Conservation (phyloP, 2,888 invertebrate species). For the Pterostichus madidus region DNA sequence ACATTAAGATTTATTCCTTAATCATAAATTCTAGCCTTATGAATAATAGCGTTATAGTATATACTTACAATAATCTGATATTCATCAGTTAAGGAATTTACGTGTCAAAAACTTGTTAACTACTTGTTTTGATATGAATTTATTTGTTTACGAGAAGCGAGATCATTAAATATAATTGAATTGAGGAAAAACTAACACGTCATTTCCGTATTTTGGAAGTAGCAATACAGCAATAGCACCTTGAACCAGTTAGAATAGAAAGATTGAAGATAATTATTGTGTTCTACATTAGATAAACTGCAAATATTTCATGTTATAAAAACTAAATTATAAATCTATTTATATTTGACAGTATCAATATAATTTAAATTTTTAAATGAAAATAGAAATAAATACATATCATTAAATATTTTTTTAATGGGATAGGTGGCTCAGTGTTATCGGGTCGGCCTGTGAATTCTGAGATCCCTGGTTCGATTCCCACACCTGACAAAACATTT, state of each 20-base stretch:
- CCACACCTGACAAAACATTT: too few species aligned
- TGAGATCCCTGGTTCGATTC: too few species aligned
- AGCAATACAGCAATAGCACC: background rate
- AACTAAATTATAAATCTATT: too few species aligned
- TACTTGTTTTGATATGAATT: background rate
- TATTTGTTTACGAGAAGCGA: constrained; percentile 12
- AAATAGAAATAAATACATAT: too few species aligned
- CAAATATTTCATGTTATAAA: too few species aligned
- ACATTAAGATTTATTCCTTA: constrained; percentile 13
- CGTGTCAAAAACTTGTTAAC: constrained; percentile 27
- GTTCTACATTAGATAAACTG: too few species aligned
- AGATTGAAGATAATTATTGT: background rate
- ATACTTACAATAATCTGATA: constrained; percentile 20
- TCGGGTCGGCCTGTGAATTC: too few species aligned
- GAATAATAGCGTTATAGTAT: background rate
- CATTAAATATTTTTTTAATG: too few species aligned
- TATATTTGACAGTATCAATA: too few species aligned
- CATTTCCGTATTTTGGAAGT: constrained; percentile 16
- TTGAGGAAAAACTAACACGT: background rate
- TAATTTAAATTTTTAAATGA: too few species aligned
- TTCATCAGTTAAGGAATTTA: constrained; percentile 26
- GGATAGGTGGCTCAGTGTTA: too few species aligned
- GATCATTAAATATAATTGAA: constrained; percentile 7
- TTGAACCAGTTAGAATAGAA: background rate
- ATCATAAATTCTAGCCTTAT: background rate